Conservation (phyloP, 2,113 vertebrate genomes). For the Psettodes erumei region DNA sequence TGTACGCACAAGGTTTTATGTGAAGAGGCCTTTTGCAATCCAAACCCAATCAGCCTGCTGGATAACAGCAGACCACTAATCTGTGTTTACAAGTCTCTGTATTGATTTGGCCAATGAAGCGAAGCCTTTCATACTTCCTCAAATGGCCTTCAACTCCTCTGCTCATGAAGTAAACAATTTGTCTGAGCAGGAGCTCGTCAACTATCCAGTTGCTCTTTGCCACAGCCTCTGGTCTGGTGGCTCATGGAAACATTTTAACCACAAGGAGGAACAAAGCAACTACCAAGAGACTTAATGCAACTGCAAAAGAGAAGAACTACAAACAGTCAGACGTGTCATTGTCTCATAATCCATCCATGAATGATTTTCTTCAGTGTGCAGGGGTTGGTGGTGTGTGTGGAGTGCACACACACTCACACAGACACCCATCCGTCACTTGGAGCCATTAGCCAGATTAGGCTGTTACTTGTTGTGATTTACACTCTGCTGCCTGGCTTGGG, state of each 20-base stretch:
- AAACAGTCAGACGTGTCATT: not conserved
- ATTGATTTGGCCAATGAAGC: slow-evolving; percentile 44
- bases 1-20: slow-evolving; percentile 12
- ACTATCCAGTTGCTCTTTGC: too few species aligned
- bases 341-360: not conserved
- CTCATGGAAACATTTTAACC: too few species aligned
- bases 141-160: slow-evolving; percentile 2
- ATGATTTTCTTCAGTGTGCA: slow-evolving; percentile 49
- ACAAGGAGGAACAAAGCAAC: not conserved
- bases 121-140: not conserved
- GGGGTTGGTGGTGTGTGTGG: slow-evolving; percentile 18
- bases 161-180: too few species aligned
- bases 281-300: not conserved
- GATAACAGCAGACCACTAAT: slow-evolving; percentile 34
- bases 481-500: not conserved
- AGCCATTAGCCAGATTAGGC: slow-evolving; percentile 75
- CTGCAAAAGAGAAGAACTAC: not conserved
- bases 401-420: not conserved
- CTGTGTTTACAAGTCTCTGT: not conserved
- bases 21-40: slow-evolving; percentile 1
- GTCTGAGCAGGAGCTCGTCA: too few species aligned
- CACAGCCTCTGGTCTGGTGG: too few species aligned
- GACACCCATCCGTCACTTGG: slow-evolving; percentile 40
- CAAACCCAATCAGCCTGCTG: slow-evolving; percentile 9
- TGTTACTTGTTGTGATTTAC: slow-evolving; percentile 61